Evolutionary conservation across 2,113 vertebrate species (phyloP).

Genomic region (Larimichthys crocea): DNA sequence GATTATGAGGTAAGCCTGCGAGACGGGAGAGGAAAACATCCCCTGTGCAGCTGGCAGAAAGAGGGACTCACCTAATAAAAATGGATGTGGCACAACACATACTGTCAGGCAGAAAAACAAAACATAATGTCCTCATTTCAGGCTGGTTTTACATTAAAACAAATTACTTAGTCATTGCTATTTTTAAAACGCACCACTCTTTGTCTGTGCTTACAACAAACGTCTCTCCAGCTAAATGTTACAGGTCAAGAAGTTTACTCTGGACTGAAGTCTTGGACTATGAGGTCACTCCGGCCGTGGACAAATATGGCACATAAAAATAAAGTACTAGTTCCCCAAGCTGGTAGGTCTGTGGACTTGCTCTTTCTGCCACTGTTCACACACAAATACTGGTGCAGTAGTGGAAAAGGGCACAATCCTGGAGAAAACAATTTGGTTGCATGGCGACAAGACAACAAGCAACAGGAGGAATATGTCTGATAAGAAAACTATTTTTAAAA

Average conservation of each 20-base stretch:
- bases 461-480: not conserved
- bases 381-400: not conserved
- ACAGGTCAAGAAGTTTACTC: conserved; percentile 28
- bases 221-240: conserved; percentile 8
- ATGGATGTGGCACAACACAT: conserved; percentile 42
- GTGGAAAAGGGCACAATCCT: conserved; percentile 5
- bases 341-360: not conserved
- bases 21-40: conserved; percentile 37
- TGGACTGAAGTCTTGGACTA: not conserved
- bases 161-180: conserved; percentile 30
- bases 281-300: conserved; percentile 8
- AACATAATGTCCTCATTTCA: conserved; percentile 26
- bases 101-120: conserved; percentile 27
- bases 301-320: conserved; percentile 12
- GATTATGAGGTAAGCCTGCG: conserved; percentile 44
- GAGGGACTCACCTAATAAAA: conserved; percentile 39
- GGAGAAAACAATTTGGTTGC: conserved; percentile 14
- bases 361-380: conserved; percentile 1
- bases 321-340: not conserved
- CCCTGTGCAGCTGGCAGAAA: conserved; percentile 9
- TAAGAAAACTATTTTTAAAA: not conserved
- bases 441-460: conserved; percentile 5
- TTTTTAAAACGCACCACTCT: conserved; percentile 43
- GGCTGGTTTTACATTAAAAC: conserved; percentile 43
- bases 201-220: conserved; percentile 9